phyloP scores from a whole-genome alignment of 1,140 invertebrate species.

The Bursaphelenchus mucronatus region DNA sequence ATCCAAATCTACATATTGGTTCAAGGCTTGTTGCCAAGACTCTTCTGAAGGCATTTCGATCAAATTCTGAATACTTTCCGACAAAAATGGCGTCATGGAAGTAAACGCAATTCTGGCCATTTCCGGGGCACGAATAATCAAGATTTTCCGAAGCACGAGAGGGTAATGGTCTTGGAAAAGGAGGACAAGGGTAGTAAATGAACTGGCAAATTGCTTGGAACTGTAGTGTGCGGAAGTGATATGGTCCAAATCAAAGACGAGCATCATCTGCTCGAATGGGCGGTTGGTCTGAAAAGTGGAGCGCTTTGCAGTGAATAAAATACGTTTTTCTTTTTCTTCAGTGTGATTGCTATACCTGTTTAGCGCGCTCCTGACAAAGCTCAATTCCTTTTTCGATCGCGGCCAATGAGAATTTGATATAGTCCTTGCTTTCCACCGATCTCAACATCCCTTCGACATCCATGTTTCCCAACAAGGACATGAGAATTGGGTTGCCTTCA shows the following conservation, averaged over 20 bases:
- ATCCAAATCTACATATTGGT: constrained; percentile 54
- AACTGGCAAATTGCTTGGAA: constrained; percentile 59
- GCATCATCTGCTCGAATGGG: constrained; percentile 61
- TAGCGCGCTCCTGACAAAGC: constrained; percentile 50
- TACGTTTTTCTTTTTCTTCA: too few relatives aligned
- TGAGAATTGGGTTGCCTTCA: constrained; percentile 59
- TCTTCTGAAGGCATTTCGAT: constrained; percentile 60
- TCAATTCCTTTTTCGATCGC: constrained; percentile 60
- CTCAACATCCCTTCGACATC: constrained; percentile 55
- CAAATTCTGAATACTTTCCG: constrained; percentile 51
- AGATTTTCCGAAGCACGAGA: constrained; percentile 54
- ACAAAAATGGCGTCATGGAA: constrained; percentile 57
- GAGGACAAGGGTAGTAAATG: constrained; percentile 57
- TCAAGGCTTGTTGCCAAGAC: constrained; percentile 53
- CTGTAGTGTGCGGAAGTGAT: constrained; percentile 58
- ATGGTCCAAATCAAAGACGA: constrained; percentile 60
- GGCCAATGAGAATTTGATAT: constrained; percentile 60
- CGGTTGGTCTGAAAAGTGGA: constrained; percentile 45
- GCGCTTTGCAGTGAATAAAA: too few relatives aligned
- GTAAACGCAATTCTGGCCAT: constrained; percentile 59
- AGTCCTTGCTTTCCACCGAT: constrained; percentile 56
- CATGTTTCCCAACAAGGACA: constrained; percentile 60
- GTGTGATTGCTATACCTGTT: constrained; percentile 38
- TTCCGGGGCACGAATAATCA: constrained; percentile 58
- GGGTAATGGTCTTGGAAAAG: constrained; percentile 60